Evolutionary conservation across 2,113 vertebrate species (phyloP).

Genomic region (Burhinus oedicnemus): DNA sequence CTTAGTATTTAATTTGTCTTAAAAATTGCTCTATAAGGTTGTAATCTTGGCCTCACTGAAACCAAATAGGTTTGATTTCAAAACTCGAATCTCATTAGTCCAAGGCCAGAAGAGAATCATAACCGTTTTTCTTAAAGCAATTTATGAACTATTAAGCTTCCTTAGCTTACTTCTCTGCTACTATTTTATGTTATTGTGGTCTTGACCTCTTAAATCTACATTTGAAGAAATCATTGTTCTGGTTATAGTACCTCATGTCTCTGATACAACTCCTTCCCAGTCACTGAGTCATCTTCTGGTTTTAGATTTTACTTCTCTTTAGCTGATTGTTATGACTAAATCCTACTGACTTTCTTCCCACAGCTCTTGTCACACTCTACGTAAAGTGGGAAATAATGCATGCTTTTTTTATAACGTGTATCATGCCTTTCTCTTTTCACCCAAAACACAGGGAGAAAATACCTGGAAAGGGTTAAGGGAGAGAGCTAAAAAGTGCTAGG

Average conservation of each 20-base stretch:
- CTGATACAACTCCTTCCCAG: neutral
- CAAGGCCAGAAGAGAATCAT: neutral
- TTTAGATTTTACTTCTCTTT: conserved; percentile 43
- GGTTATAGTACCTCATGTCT: neutral
- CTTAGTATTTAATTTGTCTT: neutral
- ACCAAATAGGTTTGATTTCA: neutral
- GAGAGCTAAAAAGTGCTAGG: neutral
- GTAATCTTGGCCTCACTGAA: neutral
- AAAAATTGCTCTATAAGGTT: neutral
- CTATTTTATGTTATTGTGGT: neutral
- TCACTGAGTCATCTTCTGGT: conserved; percentile 23
- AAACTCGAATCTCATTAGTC: neutral
- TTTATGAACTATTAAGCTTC: neutral
- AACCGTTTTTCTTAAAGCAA: neutral
- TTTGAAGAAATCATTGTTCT: neutral
- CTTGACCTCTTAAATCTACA: conserved; percentile 1
- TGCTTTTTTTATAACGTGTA: neutral
- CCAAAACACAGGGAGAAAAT: neutral
- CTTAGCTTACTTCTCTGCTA: neutral
- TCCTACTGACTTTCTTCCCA: conserved; percentile 23
- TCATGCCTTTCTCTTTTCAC: neutral
- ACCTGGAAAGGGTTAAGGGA: conserved; percentile 28
- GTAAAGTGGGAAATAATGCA: neutral
- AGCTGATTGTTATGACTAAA: conserved; percentile 54
- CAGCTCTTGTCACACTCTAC: neutral